These are phyloP conservation scores for Calliopum simillimum DNA, from an alignment of 2,888 invertebrate genomes.

Conservation along the genomic window DNA sequence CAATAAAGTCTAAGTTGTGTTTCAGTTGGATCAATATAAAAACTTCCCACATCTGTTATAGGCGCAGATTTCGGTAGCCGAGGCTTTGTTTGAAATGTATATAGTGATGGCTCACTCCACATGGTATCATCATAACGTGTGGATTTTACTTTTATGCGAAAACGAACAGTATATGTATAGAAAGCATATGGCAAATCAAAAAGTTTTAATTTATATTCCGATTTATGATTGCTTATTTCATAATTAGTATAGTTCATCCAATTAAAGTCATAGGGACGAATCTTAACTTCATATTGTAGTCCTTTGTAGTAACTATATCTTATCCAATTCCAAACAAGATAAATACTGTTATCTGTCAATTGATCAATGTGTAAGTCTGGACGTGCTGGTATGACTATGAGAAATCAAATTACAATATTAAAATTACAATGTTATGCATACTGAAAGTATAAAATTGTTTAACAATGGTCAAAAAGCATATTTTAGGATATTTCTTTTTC, in stretches of 20 bases:
- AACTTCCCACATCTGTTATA: constrained; percentile 77
- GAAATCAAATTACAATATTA: background rate
- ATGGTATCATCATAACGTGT: constrained; percentile 70
- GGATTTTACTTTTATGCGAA: constrained; percentile 72
- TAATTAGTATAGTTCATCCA: constrained; percentile 42
- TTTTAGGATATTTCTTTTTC: too few relatives aligned
- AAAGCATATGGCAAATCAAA: constrained; percentile 44
- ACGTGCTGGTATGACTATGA: constrained; percentile 51
- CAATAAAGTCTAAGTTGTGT: constrained; percentile 81
- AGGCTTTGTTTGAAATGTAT: constrained; percentile 71
- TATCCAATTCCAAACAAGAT: constrained; percentile 50
- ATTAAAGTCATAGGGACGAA: constrained; percentile 46
- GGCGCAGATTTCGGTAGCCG: constrained; percentile 74
- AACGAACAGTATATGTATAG: constrained; percentile 68
- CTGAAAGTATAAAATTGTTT: too few relatives aligned
- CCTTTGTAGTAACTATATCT: constrained; percentile 51
- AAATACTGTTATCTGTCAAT: constrained; percentile 48
- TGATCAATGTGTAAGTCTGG: constrained; percentile 47
- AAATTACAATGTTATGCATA: background rate
- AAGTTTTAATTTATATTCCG: constrained; percentile 42
- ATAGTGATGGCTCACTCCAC: constrained; percentile 77
- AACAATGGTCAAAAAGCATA: too few relatives aligned
- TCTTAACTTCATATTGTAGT: constrained; percentile 48
- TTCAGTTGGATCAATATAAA: constrained; percentile 72
- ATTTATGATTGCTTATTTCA: constrained; percentile 42